Evolutionary conservation across 2,888 invertebrate species (phyloP), one percentile per base, ranked within the genome.

Genomic region (Scaptomyza flava): DNA sequence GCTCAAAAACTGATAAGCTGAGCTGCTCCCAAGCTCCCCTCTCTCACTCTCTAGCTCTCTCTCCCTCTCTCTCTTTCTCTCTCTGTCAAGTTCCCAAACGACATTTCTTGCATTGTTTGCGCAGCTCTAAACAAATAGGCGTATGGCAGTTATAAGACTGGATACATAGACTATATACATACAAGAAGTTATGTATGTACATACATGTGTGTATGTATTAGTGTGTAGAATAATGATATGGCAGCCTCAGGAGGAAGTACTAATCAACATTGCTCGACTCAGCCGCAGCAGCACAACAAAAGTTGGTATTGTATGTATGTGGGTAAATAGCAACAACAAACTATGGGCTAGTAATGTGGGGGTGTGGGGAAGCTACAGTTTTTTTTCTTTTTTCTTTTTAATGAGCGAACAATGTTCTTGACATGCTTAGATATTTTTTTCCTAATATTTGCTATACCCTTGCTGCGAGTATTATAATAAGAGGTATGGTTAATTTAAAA

Each of bases 241-340:
- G 68, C 84, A 86, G 84, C 79, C 81, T 79, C 87, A 88, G 84
- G 84, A 88, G 84, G 84, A 84, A 84, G 89, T 88, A 81, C 87
- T 84, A 84, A 84, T 84, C 84, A 84, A 83, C 84, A 72, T 67
- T 76, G 57, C 71, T 51, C 61, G 56, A 51, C 27, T 23, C 23
- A 23, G 27, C 3, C 81, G 54, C 64, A 60, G 68, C 68, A 63
- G 57, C 69, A 53, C 66, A 76, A 85, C 87, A 81, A 81, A 81
- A 74, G 74, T 77, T 83, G 51, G 64, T 75, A 74, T 84, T 86
- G 74, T 80, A 63, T 86, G 72, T 76, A 64, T 69, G 54, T 69
- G 72, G 74, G 72, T 43, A 62, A 65, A 72, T 57, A 56, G 50
- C 33, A 71, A 62, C 59, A 71, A 63, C 48, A 54, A 72, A 50